Evolutionary conservation across 2,888 invertebrate species (phyloP), one percentile per base, ranked within the genome.

Genomic region (Lampropteryx suffumata): DNA sequence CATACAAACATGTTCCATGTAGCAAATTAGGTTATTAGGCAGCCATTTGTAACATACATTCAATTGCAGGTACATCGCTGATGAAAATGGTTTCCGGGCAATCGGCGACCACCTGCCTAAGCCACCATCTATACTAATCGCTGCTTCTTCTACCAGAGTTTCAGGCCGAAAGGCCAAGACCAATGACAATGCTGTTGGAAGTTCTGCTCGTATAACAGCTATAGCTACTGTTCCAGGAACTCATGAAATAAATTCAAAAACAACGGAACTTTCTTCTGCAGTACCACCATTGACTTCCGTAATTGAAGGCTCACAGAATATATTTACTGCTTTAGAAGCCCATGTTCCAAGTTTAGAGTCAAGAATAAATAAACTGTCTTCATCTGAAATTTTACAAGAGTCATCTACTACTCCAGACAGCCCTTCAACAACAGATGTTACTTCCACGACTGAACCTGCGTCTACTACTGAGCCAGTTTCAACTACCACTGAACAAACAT

Each of bases 61-160:
- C 51, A 8, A 27, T 14, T 55, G 51, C 66, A 93, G 92, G 52
- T 95, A 94, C 64, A 91, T 93, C 43, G 94, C 94, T 56, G 94
- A 94, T 70, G 94, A 94, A 76, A 94, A 94, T 69, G 94, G 94
- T 17, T 94, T 94, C 79, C 92, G 92, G 65, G 93, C 94, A 0
- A 83, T 92, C 56, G 94, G 94, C 9, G 92, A 92, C 61, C 94
- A 67, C 59, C 43, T 53, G 50, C 24, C 54, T 55, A 62, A 55
- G 48, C 27, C 57, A 27, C 61, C 72, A 13, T 65, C 49, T 21
- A 70, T 43, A 71, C 30, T 10, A 2, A 4, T 17, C 2, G 35
- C n/a, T 24, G 28, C 47, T 9, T 34, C 14, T 1, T 26, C 50
- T 30, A 24, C 32, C 6, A 49, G 24, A 34, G 9, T 12, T 6